Conservation (phyloP, 2,113 vertebrate genomes). For the Triplophysa siluroides region DNA sequence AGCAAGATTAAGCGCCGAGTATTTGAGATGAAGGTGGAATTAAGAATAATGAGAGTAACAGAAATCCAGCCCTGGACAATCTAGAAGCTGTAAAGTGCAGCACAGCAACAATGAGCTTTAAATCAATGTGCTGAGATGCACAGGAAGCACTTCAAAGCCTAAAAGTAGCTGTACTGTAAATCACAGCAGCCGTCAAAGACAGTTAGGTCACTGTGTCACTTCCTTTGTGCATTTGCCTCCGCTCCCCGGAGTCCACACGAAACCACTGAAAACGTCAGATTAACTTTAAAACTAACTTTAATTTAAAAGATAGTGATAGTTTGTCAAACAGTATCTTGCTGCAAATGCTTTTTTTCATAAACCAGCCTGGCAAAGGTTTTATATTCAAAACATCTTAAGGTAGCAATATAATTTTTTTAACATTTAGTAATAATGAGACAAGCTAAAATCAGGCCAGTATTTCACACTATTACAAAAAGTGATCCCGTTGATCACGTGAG, state of each 20-base stretch:
- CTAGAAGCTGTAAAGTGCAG: slow-evolving; percentile 35
- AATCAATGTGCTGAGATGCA: slow-evolving; percentile 44
- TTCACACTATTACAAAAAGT: too few species aligned
- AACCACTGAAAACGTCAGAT: neutral
- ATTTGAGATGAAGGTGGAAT: neutral
- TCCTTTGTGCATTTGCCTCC: slow-evolving; percentile 14
- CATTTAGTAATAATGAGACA: too few species aligned
- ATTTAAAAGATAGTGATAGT: too few species aligned
- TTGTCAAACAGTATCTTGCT: too few species aligned
- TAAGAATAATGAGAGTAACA: slow-evolving; percentile 38
- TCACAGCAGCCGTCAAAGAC: slow-evolving; percentile 22
- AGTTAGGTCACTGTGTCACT: slow-evolving; percentile 6
- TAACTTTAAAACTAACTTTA: neutral
- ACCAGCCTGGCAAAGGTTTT: too few species aligned
- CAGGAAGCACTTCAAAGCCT: slow-evolving; percentile 36
- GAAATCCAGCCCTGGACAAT: slow-evolving; percentile 16
- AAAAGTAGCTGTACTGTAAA: slow-evolving; percentile 32
- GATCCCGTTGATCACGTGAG: too few species aligned
- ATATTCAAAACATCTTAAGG: too few species aligned
- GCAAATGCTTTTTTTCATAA: too few species aligned
- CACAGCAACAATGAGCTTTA: slow-evolving; percentile 32
- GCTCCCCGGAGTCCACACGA: neutral
- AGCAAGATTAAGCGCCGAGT: neutral
- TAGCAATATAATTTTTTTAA: too few species aligned
- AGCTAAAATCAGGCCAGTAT: too few species aligned